Evolutionary conservation across 2,113 vertebrate genomes (phyloP).

Genomic region (Gorsachius goisagi): DNA sequence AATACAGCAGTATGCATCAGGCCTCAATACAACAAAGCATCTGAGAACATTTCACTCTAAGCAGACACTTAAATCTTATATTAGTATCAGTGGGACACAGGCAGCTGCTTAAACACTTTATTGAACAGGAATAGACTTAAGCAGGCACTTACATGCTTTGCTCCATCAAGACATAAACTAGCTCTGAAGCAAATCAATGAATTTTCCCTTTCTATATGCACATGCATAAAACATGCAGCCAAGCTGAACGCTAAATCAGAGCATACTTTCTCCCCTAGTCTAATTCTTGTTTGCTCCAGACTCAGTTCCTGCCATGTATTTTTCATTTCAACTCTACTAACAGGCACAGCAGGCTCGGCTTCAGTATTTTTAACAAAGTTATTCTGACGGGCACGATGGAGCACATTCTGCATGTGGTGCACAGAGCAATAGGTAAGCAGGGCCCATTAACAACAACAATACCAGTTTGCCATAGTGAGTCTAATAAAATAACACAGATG

Average conservation of each 20-base stretch:
- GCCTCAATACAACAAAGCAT: background rate
- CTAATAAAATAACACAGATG: slow-evolving; percentile 13
- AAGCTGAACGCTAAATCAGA: background rate
- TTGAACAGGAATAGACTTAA: slow-evolving; percentile 15
- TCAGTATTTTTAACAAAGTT: background rate
- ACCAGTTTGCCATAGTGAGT: background rate
- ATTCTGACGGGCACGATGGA: background rate
- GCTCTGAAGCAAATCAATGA: slow-evolving; percentile 23
- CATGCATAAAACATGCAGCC: background rate
- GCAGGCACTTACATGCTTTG: background rate
- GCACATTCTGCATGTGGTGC: background rate
- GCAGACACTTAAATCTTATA: background rate
- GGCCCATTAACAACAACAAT: background rate
- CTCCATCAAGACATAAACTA: slow-evolving; percentile 14
- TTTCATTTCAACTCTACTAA: background rate
- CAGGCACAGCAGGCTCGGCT: background rate
- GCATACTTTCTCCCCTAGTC: background rate
- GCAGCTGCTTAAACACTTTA: slow-evolving; percentile 15
- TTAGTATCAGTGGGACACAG: background rate
- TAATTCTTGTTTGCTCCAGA: background rate
- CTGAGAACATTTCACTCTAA: background rate
- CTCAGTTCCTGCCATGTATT: background rate
- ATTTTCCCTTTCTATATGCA: background rate
- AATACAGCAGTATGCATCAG: background rate
- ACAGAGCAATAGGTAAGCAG: background rate